Evolutionary conservation across 2,888 invertebrate species (phyloP), one percentile per base, ranked within the genome.

Genomic region (Tetragonisca angustula): DNA sequence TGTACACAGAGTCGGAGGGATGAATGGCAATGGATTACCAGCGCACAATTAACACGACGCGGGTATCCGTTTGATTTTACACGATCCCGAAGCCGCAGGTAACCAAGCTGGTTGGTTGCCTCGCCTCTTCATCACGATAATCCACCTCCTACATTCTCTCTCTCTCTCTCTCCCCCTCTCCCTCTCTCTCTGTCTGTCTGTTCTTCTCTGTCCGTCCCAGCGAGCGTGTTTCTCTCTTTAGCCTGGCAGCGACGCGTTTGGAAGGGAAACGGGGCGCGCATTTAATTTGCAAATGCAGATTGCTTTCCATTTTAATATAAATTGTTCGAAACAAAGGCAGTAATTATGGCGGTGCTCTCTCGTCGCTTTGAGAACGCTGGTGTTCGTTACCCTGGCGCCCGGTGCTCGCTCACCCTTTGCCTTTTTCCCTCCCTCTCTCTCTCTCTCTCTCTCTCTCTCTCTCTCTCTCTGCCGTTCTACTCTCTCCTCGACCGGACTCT

Each of bases 281-380:
- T 93, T 93, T 92, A 92, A 93, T 94, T 93, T 92, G 90, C 92
- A 90, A 91, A 94, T 93, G 92, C 93, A 93, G 92, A 93, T 93
- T 93, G 92, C 93, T 91, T 92, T 92, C 93, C 91, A 92, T 94
- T 94, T 93, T 93, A 93, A 93, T 94, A 93, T 91, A 93, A 94
- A 94, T 93, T 92, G 92, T 92, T 92, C 85, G 90, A 92, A 93
- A 93, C 92, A 93, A 92, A 93, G 91, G 88, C 89, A 89, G 90
- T 93, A 93, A 93, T 93, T 94, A 93, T 91, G 88, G 88, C 85
- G 43, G 85, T 83, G 85, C 85, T 79, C 82, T 82, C 81, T 82
- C 76, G 78, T 85, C 87, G 81, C 83, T 85, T 83, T 84, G 85
- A 82, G 85, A 88, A 84, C 85, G 79, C 68, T 73, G 82, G 78